Base-by-base conservation (phyloP, 2,888 invertebrate genomes). In the Campaea margaritaria region DNA sequence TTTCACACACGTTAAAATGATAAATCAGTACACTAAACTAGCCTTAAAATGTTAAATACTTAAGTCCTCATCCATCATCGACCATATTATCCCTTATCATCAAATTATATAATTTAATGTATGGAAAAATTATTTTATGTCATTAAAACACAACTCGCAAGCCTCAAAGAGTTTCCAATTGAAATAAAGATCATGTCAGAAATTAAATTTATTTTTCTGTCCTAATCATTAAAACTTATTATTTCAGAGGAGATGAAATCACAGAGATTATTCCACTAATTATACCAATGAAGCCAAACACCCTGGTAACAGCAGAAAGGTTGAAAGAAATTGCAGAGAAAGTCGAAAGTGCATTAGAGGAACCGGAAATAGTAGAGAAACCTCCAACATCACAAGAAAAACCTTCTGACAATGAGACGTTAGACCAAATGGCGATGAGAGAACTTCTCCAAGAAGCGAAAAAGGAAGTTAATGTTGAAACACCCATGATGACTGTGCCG, bases 381-480 rank as follows among this genome's bases (percentile, higher is more conserved):
- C 59, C 62, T 0, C 31, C 54, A 5, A 81, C 82, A 43, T 83
- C 83, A 38, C 82, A 86, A 48, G 74, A 82, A 13, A 66, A 51
- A 9, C 31, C 46, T 45, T 64, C 76, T 9, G 73, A 79, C 65
- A 83, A 82, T 83, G 88, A 79, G 73, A 82, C 85, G 0, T 59
- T 91, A 21, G 96, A 97, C 59, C 94, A 96, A 79, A 94, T 95
- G 81, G 97, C 96, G 15, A 95, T 95, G 0, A 91, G 94, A 63
- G 96, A 97, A 86, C 86, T 97, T 34, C 75, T 97, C 44, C 93
- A 94, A 67, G 95, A 95, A 74, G 84, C 93, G 0, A 87, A 86
- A 21, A 87, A 91, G 36, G 74, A 81, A 21, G 81, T 89, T 13
- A 86, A 81, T 67, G 73, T 82, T 0, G 86, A 91, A 44, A 72